These are phyloP conservation scores for Lepus europaeus DNA, from an alignment of 2,113 vertebrate genomes.

Conservation along the genomic window DNA sequence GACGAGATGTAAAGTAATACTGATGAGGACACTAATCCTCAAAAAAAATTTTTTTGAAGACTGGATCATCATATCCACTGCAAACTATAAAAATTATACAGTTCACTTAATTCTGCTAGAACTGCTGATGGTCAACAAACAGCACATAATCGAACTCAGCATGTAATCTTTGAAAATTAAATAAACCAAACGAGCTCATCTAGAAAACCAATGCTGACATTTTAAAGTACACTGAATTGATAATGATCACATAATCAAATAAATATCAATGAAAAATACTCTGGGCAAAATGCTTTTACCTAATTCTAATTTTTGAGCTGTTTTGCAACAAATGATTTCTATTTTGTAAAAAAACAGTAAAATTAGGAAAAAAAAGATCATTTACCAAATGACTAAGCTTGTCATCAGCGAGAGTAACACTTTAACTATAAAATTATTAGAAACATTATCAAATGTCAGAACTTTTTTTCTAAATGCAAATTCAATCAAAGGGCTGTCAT, in stretches of 20 bases:
- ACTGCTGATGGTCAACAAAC: background rate
- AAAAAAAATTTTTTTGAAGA: background rate
- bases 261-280: slow-evolving; percentile 52
- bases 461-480: slow-evolving; percentile 35
- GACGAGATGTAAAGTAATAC: background rate
- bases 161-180: slow-evolving; percentile 18
- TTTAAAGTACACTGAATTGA: slow-evolving; percentile 50
- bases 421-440: slow-evolving; percentile 60
- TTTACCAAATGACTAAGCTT: slow-evolving; percentile 27
- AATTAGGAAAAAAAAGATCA: background rate
- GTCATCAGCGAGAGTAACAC: background rate
- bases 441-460: slow-evolving; percentile 48
- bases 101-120: slow-evolving; percentile 52
- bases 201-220: slow-evolving; percentile 56
- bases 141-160: slow-evolving; percentile 26
- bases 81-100: slow-evolving; percentile 37
- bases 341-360: slow-evolving; percentile 37
- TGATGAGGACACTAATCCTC: background rate
- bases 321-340: background rate
- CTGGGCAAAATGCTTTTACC: background rate
- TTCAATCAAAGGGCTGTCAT: slow-evolving; percentile 27
- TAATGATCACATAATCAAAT: slow-evolving; percentile 10
- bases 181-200: slow-evolving; percentile 15
- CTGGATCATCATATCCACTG: background rate
- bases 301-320: slow-evolving; percentile 51